Evolutionary conservation across 2,113 vertebrate species (phyloP), one percentile per base, ranked within the genome.

Genomic region (Tiliqua scincoides): DNA sequence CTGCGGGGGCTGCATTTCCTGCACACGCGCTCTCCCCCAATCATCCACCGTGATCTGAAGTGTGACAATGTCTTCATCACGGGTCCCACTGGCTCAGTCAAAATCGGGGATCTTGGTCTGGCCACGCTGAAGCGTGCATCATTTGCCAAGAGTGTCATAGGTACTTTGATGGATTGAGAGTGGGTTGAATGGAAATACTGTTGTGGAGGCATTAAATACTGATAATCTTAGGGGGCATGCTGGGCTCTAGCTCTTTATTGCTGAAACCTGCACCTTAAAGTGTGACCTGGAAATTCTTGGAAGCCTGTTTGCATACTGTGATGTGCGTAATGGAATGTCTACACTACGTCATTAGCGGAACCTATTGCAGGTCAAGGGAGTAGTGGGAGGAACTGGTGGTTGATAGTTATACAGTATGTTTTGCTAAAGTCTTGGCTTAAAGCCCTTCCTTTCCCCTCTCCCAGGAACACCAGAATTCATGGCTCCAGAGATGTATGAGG

Each of bases 61-160:
- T 99, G 99, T 0, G 99, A 99, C 97, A 99, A 99, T 91, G 98
- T 99, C 95, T 99, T 99, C 96, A 99, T 99, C 96, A 99, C 99
- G 0, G 99, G 99, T 32, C 98, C 98, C 90, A 99, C 98, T 0
- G 99, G 98, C 90, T 99, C 98, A 0, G 98, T 99, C 74, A 99
- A 99, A 95, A 99, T 99, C 0, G 99, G 99, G 1, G 99, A 99
- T 93, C 96, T 99, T 87, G 99, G 99, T 4, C 95, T 99, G 89
- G 99, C 99, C 94, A 99, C 98, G 0, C 98, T 99, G 78, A 99
- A 99, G 91, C 94, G 99, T 59, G 98, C 99, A 86, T 99, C 98
- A n/a, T 99, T 99, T 25, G 99, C 99, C 93, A 99, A 99, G 96
- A 99, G 99, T 4, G 99, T 99, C 81, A 99, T 99, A 75, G 99